Conservation (phyloP, 2,888 invertebrate species). For the Ennomos quercinarius region DNA sequence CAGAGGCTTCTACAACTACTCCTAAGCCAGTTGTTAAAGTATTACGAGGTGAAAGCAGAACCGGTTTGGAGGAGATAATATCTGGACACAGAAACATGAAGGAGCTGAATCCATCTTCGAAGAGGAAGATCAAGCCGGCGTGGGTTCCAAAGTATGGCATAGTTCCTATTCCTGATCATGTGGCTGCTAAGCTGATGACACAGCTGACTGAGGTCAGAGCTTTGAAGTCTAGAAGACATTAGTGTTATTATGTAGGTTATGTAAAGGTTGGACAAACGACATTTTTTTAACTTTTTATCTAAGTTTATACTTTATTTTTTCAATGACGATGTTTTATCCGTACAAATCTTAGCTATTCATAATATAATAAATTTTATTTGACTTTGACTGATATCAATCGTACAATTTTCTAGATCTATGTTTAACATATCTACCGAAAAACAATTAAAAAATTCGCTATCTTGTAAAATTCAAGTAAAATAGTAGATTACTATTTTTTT, state of each 20-base stretch:
- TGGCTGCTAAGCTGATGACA: conserved; percentile 60
- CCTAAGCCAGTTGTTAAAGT: conserved; percentile 7
- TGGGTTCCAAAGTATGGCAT: conserved; percentile 67
- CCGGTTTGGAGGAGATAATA: conserved; percentile 29
- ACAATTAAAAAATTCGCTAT: too few relatives aligned
- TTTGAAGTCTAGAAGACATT: conserved; percentile 34
- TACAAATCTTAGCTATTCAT: too few relatives aligned
- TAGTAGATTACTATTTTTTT: too few relatives aligned
- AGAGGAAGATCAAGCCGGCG: conserved; percentile 57
- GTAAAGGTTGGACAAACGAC: too few relatives aligned
- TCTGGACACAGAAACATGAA: conserved; percentile 38
- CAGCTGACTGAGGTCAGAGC: conserved; percentile 52
- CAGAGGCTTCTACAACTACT: conserved; percentile 10
- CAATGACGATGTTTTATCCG: too few relatives aligned
- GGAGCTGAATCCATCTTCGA: conserved; percentile 50
- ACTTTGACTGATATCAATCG: too few relatives aligned
- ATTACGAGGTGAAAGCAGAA: neutral
- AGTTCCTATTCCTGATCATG: conserved; percentile 63
- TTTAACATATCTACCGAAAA: too few relatives aligned
- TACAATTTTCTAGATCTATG: too few relatives aligned
- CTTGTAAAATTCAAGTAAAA: too few relatives aligned
- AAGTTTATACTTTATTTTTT: too few relatives aligned
- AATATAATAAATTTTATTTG: too few relatives aligned
- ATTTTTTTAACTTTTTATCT: too few relatives aligned
- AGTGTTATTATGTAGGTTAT: conserved; percentile 2